Evolutionary conservation across 2,797 vertebrate genomes (phyloP), one percentile per base, ranked within the genome.

Genomic region (Salarias fasciatus): DNA sequence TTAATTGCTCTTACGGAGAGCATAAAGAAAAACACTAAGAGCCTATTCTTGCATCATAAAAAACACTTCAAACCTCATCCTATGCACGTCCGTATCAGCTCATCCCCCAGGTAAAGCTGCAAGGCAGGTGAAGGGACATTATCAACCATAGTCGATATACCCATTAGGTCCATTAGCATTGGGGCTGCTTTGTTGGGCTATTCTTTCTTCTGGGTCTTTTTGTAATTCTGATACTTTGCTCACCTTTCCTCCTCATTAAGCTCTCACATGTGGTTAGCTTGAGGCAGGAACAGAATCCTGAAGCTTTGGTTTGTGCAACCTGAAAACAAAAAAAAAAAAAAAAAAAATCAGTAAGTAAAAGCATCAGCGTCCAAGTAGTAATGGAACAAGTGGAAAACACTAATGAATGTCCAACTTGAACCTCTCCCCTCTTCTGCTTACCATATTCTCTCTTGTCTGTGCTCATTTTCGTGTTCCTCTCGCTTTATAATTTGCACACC

Each of bases 111-210:
- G 30, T 24, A 14, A 30, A 36, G 43, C 31, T 45, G 36, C 53
- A 55, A 43, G n/a, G 30, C 50, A 62, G 46, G 28, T 61, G 45
- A 72, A 73, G 52, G 30, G 70, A 69, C 66, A 63, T 69, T 79
- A 48, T 80, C 57, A 61, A 54, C 68, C 53, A 38, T 52, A 35
- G 51, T 82, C 48, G 63, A 63, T 66, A 72, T 72, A 82, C 60
- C 76, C 83, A 85, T 88, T 83, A 84, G 47, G 58, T 1, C 82
- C 80, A 85, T 86, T 84, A 77, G 58, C 62, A 77, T 35, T 60
- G 47, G 12, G 30, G 29, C 61, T 57, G 52, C 70, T 64, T 61
- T 30, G 47, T 65, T 56, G 49, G 62, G 55, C 51, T 8, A 1
- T 58, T 47, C 18, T 72, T 68, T 72, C 61, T 70, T 77, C 67